Base-by-base conservation (phyloP, 2,113 vertebrate genomes). In the Pyxicephalus adspersus region DNA sequence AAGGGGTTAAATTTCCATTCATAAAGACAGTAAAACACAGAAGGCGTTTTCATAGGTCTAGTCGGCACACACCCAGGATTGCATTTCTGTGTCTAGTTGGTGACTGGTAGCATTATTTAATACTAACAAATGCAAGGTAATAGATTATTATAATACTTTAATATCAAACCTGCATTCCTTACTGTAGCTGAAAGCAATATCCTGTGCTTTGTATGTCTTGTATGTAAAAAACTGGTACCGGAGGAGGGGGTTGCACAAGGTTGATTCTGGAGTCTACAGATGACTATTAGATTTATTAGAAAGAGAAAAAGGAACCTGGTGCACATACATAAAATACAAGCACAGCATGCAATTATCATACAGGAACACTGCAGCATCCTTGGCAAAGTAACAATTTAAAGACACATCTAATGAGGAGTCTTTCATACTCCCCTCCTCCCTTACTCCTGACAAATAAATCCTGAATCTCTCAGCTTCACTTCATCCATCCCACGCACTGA, bases 401-500 rank as follows among this genome's bases (percentile, higher is more conserved):
- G 64, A 17, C 64, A 65, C 34, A 20, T 65, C 15, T 31, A 65
- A 17, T 64, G 60, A 25, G 60, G 16, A 20, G 64, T 31, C 23
- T 65, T 65, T 29, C 20, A 65, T 23, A 18, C 26, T 65, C 18
- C 31, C n/a, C 19, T 18, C 61, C 6, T 20, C 5, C 20, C 19
- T 16, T 18, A 1, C 29, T 58, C n/a, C 51, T 58, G 11, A 26
- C 29, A 58, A 79, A 67, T 58, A 31, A 68, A 57, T 79, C 11
- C 23, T 20, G 60, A 31, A 34, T 77, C 26, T 52, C 22, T 54
- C 28, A 67, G 20, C 51, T 17, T 52, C 9, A 66, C 17, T 78
- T 55, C 63, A 55, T 23, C 28, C 76, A 78, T 66, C 61, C 51
- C 63, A 77, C 76, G 64, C 76, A 67, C 22, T 66, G 8, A 38